Percentiles rank a stretch among this genome's conserved stretches.
phyloP scores from a whole-genome alignment of 2,113 vertebrate species.

The Brachirus orientalis region DNA sequence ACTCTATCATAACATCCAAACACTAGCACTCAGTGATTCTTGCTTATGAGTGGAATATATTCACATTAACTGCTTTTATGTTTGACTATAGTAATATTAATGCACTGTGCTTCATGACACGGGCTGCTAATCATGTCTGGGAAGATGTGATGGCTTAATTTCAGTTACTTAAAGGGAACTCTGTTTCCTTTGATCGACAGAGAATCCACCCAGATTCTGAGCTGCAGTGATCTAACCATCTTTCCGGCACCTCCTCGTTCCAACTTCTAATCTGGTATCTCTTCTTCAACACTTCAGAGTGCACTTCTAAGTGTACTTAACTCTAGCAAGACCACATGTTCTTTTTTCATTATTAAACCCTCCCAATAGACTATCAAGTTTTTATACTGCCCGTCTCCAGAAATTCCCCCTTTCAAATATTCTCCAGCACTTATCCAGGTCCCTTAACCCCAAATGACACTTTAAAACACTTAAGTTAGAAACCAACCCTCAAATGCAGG shows the following conservation, averaged over 20 bases:
- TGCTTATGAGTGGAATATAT: conserved; percentile 33
- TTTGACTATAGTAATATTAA: conserved; percentile 10
- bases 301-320: conserved; percentile 76
- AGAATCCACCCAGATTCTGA: conserved; percentile 55
- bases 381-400: conserved; percentile 46
- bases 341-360: conserved; percentile 75
- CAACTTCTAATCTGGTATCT: conserved; percentile 61
- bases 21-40: conserved; percentile 31
- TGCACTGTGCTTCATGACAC: neutral
- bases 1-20: conserved; percentile 42
- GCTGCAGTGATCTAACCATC: conserved; percentile 54
- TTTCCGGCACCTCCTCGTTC: conserved; percentile 48
- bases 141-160: conserved; percentile 13
- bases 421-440: conserved; percentile 40
- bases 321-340: conserved; percentile 66
- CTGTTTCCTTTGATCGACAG: conserved; percentile 24
- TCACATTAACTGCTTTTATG: conserved; percentile 13
- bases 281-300: conserved; percentile 71
- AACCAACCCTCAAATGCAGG: conserved; percentile 35
- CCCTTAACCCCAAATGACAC: conserved; percentile 54
- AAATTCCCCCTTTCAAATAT: conserved; percentile 58
- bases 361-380: conserved; percentile 72
- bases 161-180: conserved; percentile 23
- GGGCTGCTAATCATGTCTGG: conserved; percentile 13
- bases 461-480: conserved; percentile 67